phyloP scores from a whole-genome alignment of 2,888 invertebrate genomes.

The Rhamphomyia laevipes region DNA sequence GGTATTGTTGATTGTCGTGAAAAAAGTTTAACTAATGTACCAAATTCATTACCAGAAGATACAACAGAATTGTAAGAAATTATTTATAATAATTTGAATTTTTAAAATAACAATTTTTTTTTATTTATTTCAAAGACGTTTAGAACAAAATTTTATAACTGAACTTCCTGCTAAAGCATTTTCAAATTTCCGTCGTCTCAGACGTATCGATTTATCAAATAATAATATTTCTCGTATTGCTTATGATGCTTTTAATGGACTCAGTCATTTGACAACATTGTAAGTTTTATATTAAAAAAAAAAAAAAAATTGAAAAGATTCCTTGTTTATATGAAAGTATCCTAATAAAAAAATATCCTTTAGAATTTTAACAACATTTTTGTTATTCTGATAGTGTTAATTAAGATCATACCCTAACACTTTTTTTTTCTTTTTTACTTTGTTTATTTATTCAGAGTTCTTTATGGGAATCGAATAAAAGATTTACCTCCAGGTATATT shows the following conservation, averaged over 20 bases:
- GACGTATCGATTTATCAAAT: constrained; percentile 87
- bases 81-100: background rate
- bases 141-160: constrained; percentile 93
- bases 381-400: too few species aligned
- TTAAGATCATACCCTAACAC: too few species aligned
- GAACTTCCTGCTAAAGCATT: constrained; percentile 88
- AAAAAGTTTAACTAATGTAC: constrained; percentile 71
- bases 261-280: constrained; percentile 85
- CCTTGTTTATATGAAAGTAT: background rate
- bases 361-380: too few species aligned
- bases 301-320: background rate
- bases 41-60: constrained; percentile 73
- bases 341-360: too few species aligned
- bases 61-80: constrained; percentile 78
- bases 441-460: constrained; percentile 52
- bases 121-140: constrained; percentile 52
- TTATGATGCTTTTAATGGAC: constrained; percentile 81
- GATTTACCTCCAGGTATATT: constrained; percentile 89
- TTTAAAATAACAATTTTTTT: background rate
- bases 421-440: too few species aligned
- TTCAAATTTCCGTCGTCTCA: constrained; percentile 70
- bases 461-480: constrained; percentile 96
- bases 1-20: constrained; percentile 87
- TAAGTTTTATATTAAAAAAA: constrained; percentile 48
- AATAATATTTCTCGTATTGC: constrained; percentile 87